Conservation (phyloP, 2,888 invertebrate species). For the Cremastinae sp. region DNA sequence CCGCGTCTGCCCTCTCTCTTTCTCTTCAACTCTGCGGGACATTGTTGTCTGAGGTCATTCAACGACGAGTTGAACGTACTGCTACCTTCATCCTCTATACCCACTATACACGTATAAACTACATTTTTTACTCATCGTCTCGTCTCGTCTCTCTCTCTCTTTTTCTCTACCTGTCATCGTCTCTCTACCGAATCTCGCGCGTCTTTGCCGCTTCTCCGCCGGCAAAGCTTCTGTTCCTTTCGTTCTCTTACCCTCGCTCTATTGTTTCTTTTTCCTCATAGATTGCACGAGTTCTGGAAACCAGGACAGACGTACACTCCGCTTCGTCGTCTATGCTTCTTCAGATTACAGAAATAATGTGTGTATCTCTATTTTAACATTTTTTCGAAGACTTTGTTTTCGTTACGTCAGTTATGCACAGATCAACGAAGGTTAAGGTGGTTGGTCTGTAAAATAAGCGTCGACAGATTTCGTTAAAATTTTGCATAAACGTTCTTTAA, state of each 20-base stretch:
- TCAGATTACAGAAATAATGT: too few relatives aligned
- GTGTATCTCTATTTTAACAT: too few relatives aligned
- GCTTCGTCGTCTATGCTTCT: conserved; percentile 9
- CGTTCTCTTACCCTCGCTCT: neutral
- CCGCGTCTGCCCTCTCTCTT: conserved; percentile 33
- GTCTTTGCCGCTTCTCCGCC: conserved; percentile 2
- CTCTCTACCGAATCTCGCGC: conserved; percentile 44
- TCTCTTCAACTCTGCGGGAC: conserved; percentile 65
- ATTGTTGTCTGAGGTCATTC: conserved; percentile 75
- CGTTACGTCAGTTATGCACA: too few relatives aligned
- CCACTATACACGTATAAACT: conserved; percentile 3
- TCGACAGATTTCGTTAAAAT: too few relatives aligned
- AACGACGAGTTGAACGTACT: conserved; percentile 71
- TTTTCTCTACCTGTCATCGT: conserved; percentile 67
- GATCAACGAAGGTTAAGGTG: too few relatives aligned
- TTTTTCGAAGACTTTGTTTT: too few relatives aligned
- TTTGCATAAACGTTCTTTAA: too few relatives aligned
- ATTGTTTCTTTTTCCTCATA: neutral
- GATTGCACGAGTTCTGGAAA: conserved; percentile 12
- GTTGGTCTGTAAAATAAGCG: too few relatives aligned
- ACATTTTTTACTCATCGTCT: conserved; percentile 11
- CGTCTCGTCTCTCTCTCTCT: conserved; percentile 65
- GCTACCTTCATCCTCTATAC: conserved; percentile 37
- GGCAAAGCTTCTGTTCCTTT: neutral
- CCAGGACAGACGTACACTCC: conserved; percentile 17